These are phyloP conservation scores for Platypus cylindrus DNA, from an alignment of 2,888 invertebrate species.

Conservation along the genomic window DNA sequence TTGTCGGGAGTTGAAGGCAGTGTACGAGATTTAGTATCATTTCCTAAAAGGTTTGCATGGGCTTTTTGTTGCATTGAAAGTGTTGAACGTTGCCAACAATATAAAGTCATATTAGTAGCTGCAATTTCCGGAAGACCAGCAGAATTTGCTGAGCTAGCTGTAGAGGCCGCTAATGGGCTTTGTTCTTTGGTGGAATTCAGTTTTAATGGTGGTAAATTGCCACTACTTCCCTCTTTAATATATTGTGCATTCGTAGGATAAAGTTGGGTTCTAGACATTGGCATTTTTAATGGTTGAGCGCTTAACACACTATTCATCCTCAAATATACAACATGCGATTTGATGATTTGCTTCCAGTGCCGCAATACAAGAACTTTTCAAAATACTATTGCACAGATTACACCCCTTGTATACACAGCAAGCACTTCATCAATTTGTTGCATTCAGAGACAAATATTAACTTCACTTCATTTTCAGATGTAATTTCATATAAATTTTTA, in stretches of 20 bases:
- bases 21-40: constrained; percentile 29
- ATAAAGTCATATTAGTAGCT: constrained; percentile 22
- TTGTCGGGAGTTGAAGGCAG: constrained; percentile 71
- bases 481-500: no score
- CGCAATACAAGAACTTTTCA: no score
- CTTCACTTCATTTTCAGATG: no score
- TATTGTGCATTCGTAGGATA: constrained; percentile 34
- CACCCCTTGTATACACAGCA: constrained; percentile 11
- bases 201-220: constrained; percentile 36
- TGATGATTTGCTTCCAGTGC: no score
- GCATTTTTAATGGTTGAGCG: constrained; percentile 30
- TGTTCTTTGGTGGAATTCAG: constrained; percentile 36
- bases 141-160: constrained; percentile 24
- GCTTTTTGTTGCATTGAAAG: constrained; percentile 21
- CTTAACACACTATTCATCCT: constrained; percentile 36
- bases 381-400: constrained; percentile 11
- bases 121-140: constrained; percentile 22
- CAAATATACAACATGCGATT: constrained; percentile 31
- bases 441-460: no score
- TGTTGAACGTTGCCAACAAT: constrained; percentile 24
- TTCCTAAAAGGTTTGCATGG: constrained; percentile 21
- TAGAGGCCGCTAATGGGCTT: constrained; percentile 35
- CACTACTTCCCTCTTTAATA: constrained; percentile 36
- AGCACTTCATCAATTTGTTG: no score
- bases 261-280: constrained; percentile 37